Evolutionary conservation across 2,113 vertebrate genomes (phyloP).

Genomic region (Mobula birostris): DNA sequence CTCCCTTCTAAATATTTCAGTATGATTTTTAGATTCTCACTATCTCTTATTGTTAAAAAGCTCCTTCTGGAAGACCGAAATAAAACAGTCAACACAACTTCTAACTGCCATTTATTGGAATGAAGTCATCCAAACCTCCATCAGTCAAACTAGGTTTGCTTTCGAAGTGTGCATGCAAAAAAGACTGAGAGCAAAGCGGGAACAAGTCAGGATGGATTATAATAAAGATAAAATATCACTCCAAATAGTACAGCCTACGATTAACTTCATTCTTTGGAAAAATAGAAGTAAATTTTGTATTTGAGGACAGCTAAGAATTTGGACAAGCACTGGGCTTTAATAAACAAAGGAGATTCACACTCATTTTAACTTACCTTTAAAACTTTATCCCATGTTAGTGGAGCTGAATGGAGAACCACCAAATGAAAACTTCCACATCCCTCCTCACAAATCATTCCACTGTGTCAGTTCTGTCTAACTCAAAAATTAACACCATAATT

Average conservation of each 20-base stretch:
- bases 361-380: background rate
- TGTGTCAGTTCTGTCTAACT: background rate
- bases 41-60: background rate
- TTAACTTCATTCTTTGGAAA: background rate
- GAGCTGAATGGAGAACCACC: background rate
- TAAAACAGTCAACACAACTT: background rate
- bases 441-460: conserved; percentile 15
- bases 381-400: background rate
- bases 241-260: background rate
- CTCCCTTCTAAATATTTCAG: background rate
- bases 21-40: background rate
- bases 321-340: background rate
- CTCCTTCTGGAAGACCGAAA: background rate
- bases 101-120: background rate
- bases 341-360: background rate
- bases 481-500: conserved; percentile 21
- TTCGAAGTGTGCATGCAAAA: too few species aligned
- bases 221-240: background rate
- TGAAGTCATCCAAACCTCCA: background rate
- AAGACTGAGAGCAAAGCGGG: too few species aligned
- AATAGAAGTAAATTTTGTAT: background rate
- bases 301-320: background rate
- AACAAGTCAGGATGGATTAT: too few species aligned
- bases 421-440: conserved; percentile 18
- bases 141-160: too few species aligned